A percentile compares a stretch with the other conserved stretches of the same genome.
phyloP scores from a whole-genome alignment of 2,113 vertebrate genomes.

The Sphaerodactylus townsendi region DNA sequence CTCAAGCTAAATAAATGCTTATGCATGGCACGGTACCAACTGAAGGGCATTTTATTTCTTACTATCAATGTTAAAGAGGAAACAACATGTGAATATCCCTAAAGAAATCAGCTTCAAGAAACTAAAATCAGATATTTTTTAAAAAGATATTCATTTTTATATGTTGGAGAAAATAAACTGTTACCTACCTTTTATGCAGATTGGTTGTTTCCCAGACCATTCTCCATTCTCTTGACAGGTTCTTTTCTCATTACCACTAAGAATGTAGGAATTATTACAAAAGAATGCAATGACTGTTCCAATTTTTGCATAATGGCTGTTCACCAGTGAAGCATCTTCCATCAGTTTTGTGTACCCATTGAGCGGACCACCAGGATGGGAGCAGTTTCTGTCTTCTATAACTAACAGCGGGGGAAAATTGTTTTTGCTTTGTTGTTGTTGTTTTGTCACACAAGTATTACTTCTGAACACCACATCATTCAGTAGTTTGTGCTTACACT shows the following conservation, averaged over 20 bases:
- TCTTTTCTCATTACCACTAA: slow-evolving; percentile 86
- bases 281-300: slow-evolving; percentile 89
- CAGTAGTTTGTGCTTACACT: slow-evolving; percentile 32
- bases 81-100: not conserved
- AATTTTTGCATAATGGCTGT: slow-evolving; percentile 66
- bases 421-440: too few relatives aligned
- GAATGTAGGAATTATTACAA: slow-evolving; percentile 88
- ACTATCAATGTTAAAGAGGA: too few relatives aligned
- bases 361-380: slow-evolving; percentile 82
- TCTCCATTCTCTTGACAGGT: slow-evolving; percentile 86
- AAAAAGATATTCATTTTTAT: not conserved
- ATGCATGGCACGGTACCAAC: slow-evolving; percentile 5
- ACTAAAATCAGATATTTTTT: not conserved
- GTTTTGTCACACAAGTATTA: slow-evolving; percentile 45
- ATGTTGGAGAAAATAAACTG: not conserved
- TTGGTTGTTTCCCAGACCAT: slow-evolving; percentile 90
- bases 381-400: slow-evolving; percentile 84
- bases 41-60: too few relatives aligned
- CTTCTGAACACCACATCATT: slow-evolving; percentile 35
- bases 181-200: slow-evolving; percentile 89
- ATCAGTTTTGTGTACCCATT: slow-evolving; percentile 90
- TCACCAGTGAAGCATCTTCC: slow-evolving; percentile 83
- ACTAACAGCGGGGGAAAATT: slow-evolving; percentile 53
- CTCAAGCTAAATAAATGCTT: not conserved
- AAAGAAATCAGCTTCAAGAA: slow-evolving; percentile 13